A percentile compares a stretch with the other conserved stretches of the same genome.
phyloP scores from a whole-genome alignment of 2,888 invertebrate genomes.

The Hypena proboscidalis region DNA sequence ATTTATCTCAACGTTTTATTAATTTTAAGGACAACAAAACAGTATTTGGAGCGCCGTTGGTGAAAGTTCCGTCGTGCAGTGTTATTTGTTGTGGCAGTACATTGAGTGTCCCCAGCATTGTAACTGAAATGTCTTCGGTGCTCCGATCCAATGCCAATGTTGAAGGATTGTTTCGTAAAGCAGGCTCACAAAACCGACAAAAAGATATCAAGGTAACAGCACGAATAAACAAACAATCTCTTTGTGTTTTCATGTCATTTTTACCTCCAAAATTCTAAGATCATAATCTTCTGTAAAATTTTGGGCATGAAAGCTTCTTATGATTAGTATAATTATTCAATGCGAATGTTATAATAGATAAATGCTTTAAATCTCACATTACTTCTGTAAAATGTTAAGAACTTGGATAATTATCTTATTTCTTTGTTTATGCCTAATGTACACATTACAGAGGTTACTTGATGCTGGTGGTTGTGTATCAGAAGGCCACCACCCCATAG shows the following conservation, averaged over 20 bases:
- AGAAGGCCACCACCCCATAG: slow-evolving; percentile 91
- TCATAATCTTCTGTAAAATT: too few species aligned
- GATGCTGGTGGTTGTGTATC: slow-evolving; percentile 90
- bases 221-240: background rate
- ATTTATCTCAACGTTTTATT: slow-evolving; percentile 2
- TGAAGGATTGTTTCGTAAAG: slow-evolving; percentile 95
- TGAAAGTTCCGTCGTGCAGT: slow-evolving; percentile 78
- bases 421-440: background rate
- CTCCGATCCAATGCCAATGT: slow-evolving; percentile 88
- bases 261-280: too few species aligned
- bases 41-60: slow-evolving; percentile 78
- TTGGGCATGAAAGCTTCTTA: too few species aligned
- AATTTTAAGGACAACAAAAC: slow-evolving; percentile 73
- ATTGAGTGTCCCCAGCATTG: slow-evolving; percentile 89
- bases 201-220: slow-evolving; percentile 91
- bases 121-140: slow-evolving; percentile 89
- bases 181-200: slow-evolving; percentile 93
- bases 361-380: too few species aligned
- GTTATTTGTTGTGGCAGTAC: slow-evolving; percentile 89
- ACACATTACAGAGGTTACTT: slow-evolving; percentile 82
- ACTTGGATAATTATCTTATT: too few species aligned
- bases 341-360: too few species aligned
- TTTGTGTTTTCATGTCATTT: too few species aligned
- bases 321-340: too few species aligned
- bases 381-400: too few species aligned